A percentile compares a stretch with the other conserved stretches of the same genome.
Conservation (phyloP, 2,797 vertebrate species). For the Tauraco hartlaubi region DNA sequence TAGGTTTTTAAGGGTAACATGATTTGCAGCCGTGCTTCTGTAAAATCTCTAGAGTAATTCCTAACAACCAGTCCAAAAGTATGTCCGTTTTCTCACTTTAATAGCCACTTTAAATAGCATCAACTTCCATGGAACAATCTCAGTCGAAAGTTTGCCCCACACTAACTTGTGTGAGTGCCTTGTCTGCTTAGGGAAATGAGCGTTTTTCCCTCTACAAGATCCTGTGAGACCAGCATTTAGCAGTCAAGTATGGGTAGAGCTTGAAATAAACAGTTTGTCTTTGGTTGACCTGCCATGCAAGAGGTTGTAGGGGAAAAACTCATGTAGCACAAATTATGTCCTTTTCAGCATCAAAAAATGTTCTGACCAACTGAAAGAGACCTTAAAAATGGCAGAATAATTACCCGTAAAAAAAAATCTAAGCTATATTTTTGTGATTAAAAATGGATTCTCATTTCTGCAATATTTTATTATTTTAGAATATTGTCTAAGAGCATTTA, state of each 20-base stretch:
- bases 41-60: neutral
- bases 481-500: neutral
- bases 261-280: neutral
- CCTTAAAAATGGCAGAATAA: neutral
- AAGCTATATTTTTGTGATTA: neutral
- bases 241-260: neutral
- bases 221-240: neutral
- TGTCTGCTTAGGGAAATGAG: neutral
- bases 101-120: neutral
- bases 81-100: neutral
- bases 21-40: neutral
- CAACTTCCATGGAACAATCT: neutral
- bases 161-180: neutral
- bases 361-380: neutral
- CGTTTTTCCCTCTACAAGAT: neutral
- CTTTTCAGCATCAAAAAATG: neutral
- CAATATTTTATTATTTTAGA: neutral
- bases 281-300: neutral
- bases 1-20: neutral
- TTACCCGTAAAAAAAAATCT: neutral
- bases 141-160: neutral
- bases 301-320: neutral
- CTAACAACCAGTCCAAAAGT: neutral
- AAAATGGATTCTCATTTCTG: neutral
- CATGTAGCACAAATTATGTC: neutral